Conservation (phyloP, 2,797 vertebrate species). For the Prionace glauca region DNA sequence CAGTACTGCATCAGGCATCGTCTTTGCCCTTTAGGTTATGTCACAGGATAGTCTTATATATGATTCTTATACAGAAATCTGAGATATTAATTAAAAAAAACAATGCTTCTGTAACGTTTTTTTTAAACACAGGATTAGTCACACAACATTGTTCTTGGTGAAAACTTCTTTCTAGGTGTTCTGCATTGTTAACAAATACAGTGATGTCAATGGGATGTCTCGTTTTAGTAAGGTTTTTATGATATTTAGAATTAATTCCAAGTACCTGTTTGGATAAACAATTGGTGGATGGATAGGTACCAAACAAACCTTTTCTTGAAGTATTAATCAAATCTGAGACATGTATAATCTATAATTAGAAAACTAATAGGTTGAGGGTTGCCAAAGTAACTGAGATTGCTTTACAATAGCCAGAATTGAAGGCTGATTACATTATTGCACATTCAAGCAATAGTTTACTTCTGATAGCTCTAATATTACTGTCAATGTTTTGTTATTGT, state of each 20-base stretch:
- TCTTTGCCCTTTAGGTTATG: background rate
- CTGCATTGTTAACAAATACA: background rate
- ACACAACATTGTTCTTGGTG: background rate
- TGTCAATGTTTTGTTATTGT: slow-evolving; percentile 16
- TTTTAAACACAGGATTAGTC: background rate
- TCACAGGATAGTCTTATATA: background rate
- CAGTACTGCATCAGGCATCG: background rate
- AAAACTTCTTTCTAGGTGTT: background rate
- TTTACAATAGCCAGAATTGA: slow-evolving; percentile 27
- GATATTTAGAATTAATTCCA: background rate
- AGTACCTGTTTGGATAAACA: slow-evolving; percentile 5
- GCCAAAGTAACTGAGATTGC: slow-evolving; percentile 22
- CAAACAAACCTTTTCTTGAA: slow-evolving; percentile 3
- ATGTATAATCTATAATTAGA: slow-evolving; percentile 30
- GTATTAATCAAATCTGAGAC: slow-evolving; percentile 17
- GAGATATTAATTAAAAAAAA: background rate
- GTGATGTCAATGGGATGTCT: background rate
- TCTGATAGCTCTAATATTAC: slow-evolving; percentile 24
- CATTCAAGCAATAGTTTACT: background rate
- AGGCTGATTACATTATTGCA: slow-evolving; percentile 23
- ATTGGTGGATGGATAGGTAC: background rate
- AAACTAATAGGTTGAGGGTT: slow-evolving; percentile 11
- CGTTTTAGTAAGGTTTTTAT: background rate
- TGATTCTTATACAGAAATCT: background rate
- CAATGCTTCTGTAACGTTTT: background rate